These are phyloP conservation scores for Pseudorhiza aurosa DNA, from an alignment of 30 jellyfish, hydroid and myxozoan genomes.

Conservation along the genomic window DNA sequence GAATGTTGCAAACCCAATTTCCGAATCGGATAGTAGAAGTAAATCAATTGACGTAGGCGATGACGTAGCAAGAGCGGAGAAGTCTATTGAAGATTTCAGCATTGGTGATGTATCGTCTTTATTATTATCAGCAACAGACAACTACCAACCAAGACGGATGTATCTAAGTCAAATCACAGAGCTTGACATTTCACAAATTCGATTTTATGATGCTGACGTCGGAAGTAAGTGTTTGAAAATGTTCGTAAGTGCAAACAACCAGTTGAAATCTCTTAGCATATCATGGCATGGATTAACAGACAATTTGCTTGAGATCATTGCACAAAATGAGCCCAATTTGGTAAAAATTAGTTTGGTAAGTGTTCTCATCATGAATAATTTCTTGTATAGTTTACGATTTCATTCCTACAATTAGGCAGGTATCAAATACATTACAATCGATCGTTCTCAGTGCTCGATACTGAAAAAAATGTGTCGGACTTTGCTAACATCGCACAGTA, in stretches of 20 bases:
- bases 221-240: constrained; percentile 58
- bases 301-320: constrained; percentile 44
- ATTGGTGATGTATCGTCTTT: neutral
- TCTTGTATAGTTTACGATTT: too few species aligned
- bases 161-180: constrained; percentile 47
- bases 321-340: constrained; percentile 52
- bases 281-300: constrained; percentile 74
- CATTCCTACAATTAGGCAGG: too few species aligned
- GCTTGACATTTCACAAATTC: constrained; percentile 72
- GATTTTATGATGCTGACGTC: constrained; percentile 56
- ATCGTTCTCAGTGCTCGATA: too few species aligned
- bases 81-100: too few species aligned
- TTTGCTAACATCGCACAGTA: too few species aligned
- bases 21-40: too few species aligned
- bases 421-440: too few species aligned
- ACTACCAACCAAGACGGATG: constrained; percentile 59
- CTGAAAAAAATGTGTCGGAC: too few species aligned
- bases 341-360: constrained; percentile 59
- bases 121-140: constrained; percentile 7
- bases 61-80: too few species aligned
- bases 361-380: neutral
- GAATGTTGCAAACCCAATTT: too few species aligned
- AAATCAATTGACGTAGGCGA: too few species aligned
- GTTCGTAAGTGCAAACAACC: constrained; percentile 61
- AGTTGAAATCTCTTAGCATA: constrained; percentile 42